These are phyloP conservation scores for Rhabdophis nuchalis DNA, from an alignment of 2,797 vertebrate genomes.

Conservation along the genomic window DNA sequence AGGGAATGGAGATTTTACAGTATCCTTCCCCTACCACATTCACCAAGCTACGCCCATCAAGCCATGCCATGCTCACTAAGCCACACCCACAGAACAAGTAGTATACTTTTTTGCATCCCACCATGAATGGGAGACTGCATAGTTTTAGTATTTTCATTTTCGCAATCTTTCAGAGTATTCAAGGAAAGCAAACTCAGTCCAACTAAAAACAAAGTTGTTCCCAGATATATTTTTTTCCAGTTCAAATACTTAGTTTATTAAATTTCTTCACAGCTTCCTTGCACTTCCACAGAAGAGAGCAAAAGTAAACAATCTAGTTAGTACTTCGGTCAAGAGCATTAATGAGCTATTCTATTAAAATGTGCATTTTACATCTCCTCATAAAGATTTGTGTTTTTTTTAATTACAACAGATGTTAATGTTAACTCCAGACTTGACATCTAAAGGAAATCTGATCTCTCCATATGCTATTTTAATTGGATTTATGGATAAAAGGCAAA, in stretches of 20 bases:
- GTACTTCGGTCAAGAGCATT: not conserved
- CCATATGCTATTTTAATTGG: constrained; percentile 23
- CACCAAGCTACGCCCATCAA: no score
- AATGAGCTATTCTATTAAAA: constrained; percentile 14
- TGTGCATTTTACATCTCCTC: not conserved
- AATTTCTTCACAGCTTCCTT: not conserved
- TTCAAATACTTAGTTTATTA: not conserved
- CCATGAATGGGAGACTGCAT: not conserved
- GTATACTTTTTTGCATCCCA: no score
- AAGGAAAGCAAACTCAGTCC: not conserved
- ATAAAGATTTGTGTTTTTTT: not conserved
- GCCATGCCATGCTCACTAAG: no score
- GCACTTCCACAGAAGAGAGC: not conserved
- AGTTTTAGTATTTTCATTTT: not conserved
- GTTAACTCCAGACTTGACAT: constrained; percentile 5
- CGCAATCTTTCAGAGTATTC: not conserved
- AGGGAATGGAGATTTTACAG: no score
- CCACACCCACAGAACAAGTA: no score
- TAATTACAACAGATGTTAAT: not conserved
- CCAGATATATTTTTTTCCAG: not conserved
- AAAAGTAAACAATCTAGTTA: constrained; percentile 4
- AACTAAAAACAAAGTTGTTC: not conserved
- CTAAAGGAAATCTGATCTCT: constrained; percentile 13
- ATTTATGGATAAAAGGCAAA: constrained; percentile 22
- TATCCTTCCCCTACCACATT: no score